Percentiles rank a stretch among this genome's conserved stretches.
Evolutionary conservation across 2,113 vertebrate species (phyloP).

Genomic region (Cinclus mexicanus): DNA sequence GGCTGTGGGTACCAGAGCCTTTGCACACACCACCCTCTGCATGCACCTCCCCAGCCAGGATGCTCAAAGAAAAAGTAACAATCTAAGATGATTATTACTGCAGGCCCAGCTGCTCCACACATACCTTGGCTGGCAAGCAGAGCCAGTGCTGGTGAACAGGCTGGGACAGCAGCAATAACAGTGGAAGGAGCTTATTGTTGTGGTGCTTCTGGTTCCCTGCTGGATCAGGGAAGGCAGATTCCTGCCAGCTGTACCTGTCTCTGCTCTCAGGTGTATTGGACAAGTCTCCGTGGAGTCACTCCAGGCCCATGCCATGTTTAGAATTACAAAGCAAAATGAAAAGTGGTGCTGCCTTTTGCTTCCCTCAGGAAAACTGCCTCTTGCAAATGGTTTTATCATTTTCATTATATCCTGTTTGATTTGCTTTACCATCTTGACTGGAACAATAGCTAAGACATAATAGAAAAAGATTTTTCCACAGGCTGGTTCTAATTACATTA

Average conservation of each 20-base stretch:
- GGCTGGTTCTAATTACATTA: slow-evolving; percentile 60
- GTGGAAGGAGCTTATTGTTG: neutral
- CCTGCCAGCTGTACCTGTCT: neutral
- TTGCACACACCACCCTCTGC: neutral
- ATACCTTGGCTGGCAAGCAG: neutral
- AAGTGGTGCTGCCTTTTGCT: slow-evolving; percentile 8
- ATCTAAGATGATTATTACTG: neutral
- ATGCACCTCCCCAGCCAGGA: neutral
- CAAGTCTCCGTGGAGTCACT: neutral
- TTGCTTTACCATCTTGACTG: slow-evolving; percentile 59
- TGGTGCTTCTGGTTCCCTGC: neutral
- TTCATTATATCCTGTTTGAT: slow-evolving; percentile 58
- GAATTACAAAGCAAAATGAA: slow-evolving; percentile 10
- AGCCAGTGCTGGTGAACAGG: neutral
- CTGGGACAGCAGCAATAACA: neutral
- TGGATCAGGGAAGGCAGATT: neutral
- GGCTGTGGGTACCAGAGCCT: neutral
- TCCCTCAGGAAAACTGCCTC: slow-evolving; percentile 28
- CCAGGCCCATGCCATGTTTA: neutral
- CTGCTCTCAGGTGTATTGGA: neutral
- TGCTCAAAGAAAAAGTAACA: accelerated
- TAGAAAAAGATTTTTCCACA: slow-evolving; percentile 47
- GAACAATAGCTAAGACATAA: slow-evolving; percentile 55
- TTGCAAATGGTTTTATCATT: slow-evolving; percentile 46
- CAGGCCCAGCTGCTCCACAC: neutral